Percentiles rank a stretch among this genome's conserved stretches.
Evolutionary conservation across 2,113 vertebrate genomes (phyloP).

Genomic region (Xiphophorus couchianus): DNA sequence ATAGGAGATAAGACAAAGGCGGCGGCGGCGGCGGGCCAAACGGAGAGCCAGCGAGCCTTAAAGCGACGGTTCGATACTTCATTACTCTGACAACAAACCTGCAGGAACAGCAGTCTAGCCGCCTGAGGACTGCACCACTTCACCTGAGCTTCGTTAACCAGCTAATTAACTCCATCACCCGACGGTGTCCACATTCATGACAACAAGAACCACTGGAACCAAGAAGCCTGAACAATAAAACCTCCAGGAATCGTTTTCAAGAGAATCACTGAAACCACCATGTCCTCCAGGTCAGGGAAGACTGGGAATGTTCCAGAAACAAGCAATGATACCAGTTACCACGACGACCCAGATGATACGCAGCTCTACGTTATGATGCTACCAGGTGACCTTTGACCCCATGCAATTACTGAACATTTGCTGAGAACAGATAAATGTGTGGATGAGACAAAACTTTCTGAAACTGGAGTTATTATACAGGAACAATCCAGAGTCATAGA

Average conservation of each 20-base stretch:
- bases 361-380: too few species aligned
- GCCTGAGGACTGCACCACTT: not conserved
- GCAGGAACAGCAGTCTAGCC: not conserved
- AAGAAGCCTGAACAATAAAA: not conserved
- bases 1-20: slow-evolving; percentile 56
- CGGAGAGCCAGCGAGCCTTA: slow-evolving; percentile 5
- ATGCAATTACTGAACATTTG: too few species aligned
- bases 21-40: slow-evolving; percentile 42
- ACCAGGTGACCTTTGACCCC: too few species aligned
- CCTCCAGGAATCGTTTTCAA: not conserved
- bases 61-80: slow-evolving; percentile 10
- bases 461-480: too few species aligned
- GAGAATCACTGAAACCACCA: not conserved
- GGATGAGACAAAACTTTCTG: too few species aligned
- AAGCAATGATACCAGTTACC: too few species aligned
- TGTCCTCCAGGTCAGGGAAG: too few species aligned
- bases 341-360: too few species aligned
- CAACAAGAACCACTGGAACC: not conserved
- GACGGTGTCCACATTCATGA: not conserved
- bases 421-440: too few species aligned
- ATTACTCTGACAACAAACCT: slow-evolving; percentile 7
- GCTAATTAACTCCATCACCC: not conserved
- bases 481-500: too few species aligned
- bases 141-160: not conserved
- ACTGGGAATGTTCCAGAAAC: too few species aligned